Conservation (phyloP, 2,797 vertebrate genomes). For the Danio choprae region DNA sequence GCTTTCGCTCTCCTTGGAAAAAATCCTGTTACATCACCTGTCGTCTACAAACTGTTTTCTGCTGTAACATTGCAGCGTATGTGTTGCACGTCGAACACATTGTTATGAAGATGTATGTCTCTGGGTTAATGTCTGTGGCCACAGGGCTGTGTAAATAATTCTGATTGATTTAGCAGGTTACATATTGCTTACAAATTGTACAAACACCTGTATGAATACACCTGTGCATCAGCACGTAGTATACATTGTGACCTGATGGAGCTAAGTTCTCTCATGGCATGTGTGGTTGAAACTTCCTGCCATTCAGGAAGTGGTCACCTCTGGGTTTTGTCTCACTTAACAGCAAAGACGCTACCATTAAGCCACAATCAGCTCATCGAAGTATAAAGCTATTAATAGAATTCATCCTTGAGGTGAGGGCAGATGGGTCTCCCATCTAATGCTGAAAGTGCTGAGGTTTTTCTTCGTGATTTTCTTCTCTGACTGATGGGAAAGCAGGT, state of each 20-base stretch:
- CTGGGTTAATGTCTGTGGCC: background rate
- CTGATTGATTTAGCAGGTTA: background rate
- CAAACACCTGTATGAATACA: background rate
- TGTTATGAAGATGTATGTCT: slow-evolving; percentile 3
- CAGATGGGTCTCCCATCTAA: slow-evolving; percentile 15
- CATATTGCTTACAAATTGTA: background rate
- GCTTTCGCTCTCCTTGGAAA: background rate
- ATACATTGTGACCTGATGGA: background rate
- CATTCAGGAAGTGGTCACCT: slow-evolving; percentile 4
- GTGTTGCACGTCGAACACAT: too few relatives aligned
- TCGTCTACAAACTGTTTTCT: slow-evolving; percentile 17
- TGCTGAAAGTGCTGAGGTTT: slow-evolving; percentile 28
- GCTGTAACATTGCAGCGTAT: background rate
- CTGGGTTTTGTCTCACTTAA: slow-evolving; percentile 18
- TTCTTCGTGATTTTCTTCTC: slow-evolving; percentile 23
- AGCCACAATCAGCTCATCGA: background rate
- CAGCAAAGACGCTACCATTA: background rate
- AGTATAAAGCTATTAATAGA: slow-evolving; percentile 36
- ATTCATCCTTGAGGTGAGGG: slow-evolving; percentile 13
- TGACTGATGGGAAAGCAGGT: background rate
- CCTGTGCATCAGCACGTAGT: background rate
- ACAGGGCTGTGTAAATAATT: background rate
- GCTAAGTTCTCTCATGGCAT: background rate
- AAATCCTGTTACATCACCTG: slow-evolving; percentile 30
- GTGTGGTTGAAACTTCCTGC: slow-evolving; percentile 19